phyloP scores from a whole-genome alignment of 2,888 invertebrate genomes.

The Meliscaeva auricollis region DNA sequence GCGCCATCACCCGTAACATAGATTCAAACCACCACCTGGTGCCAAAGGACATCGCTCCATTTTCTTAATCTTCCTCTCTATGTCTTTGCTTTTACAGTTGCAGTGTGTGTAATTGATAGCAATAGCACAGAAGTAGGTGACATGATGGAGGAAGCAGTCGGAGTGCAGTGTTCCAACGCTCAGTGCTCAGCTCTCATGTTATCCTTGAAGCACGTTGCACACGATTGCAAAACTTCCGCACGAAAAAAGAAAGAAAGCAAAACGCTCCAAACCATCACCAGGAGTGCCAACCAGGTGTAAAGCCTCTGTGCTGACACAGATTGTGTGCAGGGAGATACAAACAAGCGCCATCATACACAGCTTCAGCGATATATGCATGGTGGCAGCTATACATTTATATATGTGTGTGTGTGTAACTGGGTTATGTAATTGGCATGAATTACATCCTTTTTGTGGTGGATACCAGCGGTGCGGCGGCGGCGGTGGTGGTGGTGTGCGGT shows the following conservation, averaged over 20 bases:
- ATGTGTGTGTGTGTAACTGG: conserved; percentile 36
- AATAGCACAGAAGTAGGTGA: conserved; percentile 48
- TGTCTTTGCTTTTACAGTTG: conserved; percentile 25
- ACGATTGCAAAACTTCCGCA: conserved; percentile 66
- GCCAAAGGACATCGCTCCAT: conserved; percentile 62
- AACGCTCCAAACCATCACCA: conserved; percentile 38
- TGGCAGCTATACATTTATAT: background rate
- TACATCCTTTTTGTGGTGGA: conserved; percentile 68
- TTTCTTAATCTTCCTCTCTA: conserved; percentile 31
- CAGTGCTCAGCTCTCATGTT: conserved; percentile 20
- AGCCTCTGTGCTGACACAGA: conserved; percentile 65
- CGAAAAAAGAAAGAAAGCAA: conserved; percentile 21
- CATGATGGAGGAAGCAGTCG: conserved; percentile 36
- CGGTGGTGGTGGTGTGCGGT: conserved; percentile 33
- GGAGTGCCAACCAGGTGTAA: conserved; percentile 66
- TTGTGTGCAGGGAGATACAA: conserved; percentile 54
- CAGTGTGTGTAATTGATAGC: conserved; percentile 64
- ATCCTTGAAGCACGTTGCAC: conserved; percentile 67
- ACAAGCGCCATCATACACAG: conserved; percentile 27
- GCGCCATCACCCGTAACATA: no score
- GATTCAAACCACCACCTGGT: conserved; percentile 4
- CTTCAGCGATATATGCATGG: conserved; percentile 6
- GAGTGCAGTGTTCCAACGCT: conserved; percentile 6
- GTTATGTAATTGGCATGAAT: conserved; percentile 75
- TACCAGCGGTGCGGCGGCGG: conserved; percentile 38